Percentiles rank a stretch among this genome's conserved stretches.
These are phyloP conservation scores for Drosophila sechellia DNA, from an alignment of 1,140 invertebrate species.

Conservation along the genomic window DNA sequence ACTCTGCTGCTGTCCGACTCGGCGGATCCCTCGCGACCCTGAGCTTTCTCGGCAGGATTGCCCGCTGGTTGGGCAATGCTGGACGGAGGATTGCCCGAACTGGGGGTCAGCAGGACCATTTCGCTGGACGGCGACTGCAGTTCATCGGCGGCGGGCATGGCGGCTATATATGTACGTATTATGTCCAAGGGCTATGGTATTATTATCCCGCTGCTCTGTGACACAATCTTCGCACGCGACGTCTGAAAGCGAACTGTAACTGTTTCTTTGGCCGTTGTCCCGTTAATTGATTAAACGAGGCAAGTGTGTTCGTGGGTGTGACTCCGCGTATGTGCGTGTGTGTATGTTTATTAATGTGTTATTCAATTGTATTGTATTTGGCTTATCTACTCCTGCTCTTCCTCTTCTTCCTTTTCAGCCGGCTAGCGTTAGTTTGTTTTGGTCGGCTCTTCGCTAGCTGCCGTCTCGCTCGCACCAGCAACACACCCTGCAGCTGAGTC, in stretches of 20 bases:
- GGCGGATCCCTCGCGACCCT: conserved; percentile 64
- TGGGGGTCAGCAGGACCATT: conserved; percentile 79
- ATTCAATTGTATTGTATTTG: conserved; percentile 54
- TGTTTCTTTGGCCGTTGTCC: conserved; percentile 43
- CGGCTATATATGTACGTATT: background rate
- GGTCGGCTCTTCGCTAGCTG: conserved; percentile 32
- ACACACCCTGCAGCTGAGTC: conserved; percentile 20
- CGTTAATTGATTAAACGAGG: conserved; percentile 70
- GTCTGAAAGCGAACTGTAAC: conserved; percentile 33
- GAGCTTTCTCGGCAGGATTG: conserved; percentile 5
- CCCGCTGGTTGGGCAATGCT: conserved; percentile 8
- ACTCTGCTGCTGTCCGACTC: conserved; percentile 85
- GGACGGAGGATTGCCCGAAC: conserved; percentile 54
- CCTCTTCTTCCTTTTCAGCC: conserved; percentile 48
- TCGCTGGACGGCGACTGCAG: conserved; percentile 81
- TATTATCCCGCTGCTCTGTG: conserved; percentile 21
- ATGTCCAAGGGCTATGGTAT: background rate
- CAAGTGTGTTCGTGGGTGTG: conserved; percentile 35
- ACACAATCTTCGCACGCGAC: conserved; percentile 62
- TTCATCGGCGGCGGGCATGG: conserved; percentile 64
- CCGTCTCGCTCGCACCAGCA: conserved; percentile 56
- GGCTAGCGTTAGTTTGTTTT: conserved; percentile 56
- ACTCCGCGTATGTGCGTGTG: conserved; percentile 12
- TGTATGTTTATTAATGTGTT: conserved; percentile 18
- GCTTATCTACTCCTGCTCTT: conserved; percentile 53